Evolutionary conservation across 2,797 vertebrate species (phyloP), one percentile per base, ranked within the genome.

Genomic region (Parauchenoglanis ngamensis): DNA sequence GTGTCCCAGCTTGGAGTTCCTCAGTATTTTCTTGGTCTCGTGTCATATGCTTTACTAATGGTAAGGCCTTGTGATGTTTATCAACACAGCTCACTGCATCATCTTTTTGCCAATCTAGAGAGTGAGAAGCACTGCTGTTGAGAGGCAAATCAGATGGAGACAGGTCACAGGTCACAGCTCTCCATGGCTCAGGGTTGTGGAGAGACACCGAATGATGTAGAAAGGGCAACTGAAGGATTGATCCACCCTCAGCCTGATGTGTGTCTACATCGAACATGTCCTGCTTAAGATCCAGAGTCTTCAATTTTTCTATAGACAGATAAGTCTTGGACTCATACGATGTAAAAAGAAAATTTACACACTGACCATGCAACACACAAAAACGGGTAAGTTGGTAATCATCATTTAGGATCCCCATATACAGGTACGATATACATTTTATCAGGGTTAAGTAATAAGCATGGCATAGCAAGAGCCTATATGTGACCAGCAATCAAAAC

Each of bases 101-200:
- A n/a, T 79, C 63, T 61, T n/a, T 28, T 19, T 96, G 96, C 0
- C 96, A 96, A 90, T 96, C 95, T 73, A 96, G 91, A 0, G 95
- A 96, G 91, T 96, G 95, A 89, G 95, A 93, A 0, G 96, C 23
- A 75, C 12, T 96, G 90, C 95, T 95, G 15, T 95, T 96, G 90
- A 96, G 96, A 92, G 96, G 95, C 10, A 95, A 96, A 87, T 95
- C 95, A 3, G 96, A 96, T 77, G 95, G 95, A 63, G 96, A 95
- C 88, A 95, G 90, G 79, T 95, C 96, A 93, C 92, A 0, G 10
- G 40, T 65, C 57, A 35, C 67, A 40, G 44, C 23, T 46, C 54
- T 72, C 67, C 83, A 73, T n/a, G 44, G 46, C 0, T 77, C 73
- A 78, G 84, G 73, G n/a, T 46, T 77, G 46, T 49, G 44, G 23